Percentiles rank a stretch among this genome's conserved stretches.
These are phyloP conservation scores for Paramacrobiotus metropolitanus DNA, from an alignment of 1,140 invertebrate species.

Conservation along the genomic window DNA sequence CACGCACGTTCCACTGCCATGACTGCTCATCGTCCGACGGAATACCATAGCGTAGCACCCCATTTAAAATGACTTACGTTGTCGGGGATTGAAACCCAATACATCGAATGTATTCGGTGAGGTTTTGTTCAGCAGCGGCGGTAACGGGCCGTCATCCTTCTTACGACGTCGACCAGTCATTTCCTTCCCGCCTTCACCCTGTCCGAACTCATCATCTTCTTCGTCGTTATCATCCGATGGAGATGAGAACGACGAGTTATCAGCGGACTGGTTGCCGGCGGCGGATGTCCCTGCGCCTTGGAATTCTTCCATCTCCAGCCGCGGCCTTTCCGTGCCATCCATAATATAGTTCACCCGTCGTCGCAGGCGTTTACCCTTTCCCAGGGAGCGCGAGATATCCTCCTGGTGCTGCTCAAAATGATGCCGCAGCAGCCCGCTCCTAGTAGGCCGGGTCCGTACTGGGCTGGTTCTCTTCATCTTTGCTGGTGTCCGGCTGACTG, in stretches of 20 bases:
- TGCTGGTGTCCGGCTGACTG: constrained; percentile 64
- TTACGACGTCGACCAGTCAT: constrained; percentile 48
- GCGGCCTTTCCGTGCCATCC: neutral
- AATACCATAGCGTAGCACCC: constrained; percentile 99
- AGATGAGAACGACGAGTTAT: constrained; percentile 86
- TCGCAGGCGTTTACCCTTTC: constrained; percentile 62
- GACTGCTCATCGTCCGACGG: constrained; percentile 63
- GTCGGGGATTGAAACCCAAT: constrained; percentile 93
- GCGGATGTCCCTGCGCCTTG: constrained; percentile 28
- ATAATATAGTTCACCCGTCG: constrained; percentile 36
- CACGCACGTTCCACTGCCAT: constrained; percentile 33
- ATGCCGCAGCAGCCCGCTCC: constrained; percentile 90
- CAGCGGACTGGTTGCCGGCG: constrained; percentile 51
- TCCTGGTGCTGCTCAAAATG: constrained; percentile 99
- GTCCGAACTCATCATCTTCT: constrained; percentile 88
- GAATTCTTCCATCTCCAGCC: constrained; percentile 17
- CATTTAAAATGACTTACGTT: constrained; percentile 97
- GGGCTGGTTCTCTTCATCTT: constrained; percentile 90
- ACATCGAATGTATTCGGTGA: constrained; percentile 32
- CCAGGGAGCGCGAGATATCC: constrained; percentile 57
- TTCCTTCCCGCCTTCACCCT: constrained; percentile 51
- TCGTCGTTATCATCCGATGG: constrained; percentile 64
- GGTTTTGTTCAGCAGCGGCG: constrained; percentile 44
- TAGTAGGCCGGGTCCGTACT: constrained; percentile 97
- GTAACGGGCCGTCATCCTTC: constrained; percentile 73